These are phyloP conservation scores for Sebastes baramenuke DNA, from an alignment of 2,797 vertebrate genomes.

Conservation along the genomic window DNA sequence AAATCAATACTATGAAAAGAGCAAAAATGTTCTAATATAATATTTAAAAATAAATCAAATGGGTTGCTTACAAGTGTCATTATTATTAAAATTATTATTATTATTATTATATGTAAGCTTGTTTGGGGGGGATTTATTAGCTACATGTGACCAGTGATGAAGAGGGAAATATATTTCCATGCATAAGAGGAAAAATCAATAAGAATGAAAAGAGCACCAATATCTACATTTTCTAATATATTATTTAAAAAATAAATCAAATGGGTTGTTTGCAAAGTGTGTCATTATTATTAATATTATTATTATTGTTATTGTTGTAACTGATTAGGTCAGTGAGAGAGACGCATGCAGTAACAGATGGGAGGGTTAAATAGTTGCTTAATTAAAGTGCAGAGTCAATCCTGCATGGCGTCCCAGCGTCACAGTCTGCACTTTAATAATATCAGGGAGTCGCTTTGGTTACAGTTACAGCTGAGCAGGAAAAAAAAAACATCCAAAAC, in stretches of 20 bases:
- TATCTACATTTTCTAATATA: background rate
- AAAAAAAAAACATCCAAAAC: constrained; percentile 44
- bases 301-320: background rate
- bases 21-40: too few relatives aligned
- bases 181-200: constrained; percentile 9
- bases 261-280: background rate
- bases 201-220: background rate
- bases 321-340: constrained; percentile 11
- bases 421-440: constrained; percentile 74
- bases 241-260: too few relatives aligned
- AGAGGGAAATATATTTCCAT: background rate
- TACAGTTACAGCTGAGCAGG: constrained; percentile 69
- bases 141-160: background rate
- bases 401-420: constrained; percentile 66
- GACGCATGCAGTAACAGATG: constrained; percentile 74
- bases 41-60: too few relatives aligned
- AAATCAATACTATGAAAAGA: too few relatives aligned
- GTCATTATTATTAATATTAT: background rate
- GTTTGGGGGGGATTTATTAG: background rate
- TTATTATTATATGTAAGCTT: too few relatives aligned
- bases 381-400: constrained; percentile 80
- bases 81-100: too few relatives aligned
- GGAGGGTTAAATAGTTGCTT: constrained; percentile 71
- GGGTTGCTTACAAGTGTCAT: too few relatives aligned
- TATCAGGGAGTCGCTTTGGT: constrained; percentile 75